Base-by-base conservation (phyloP, 2,113 vertebrate species). In the Myotis lucifugus region DNA sequence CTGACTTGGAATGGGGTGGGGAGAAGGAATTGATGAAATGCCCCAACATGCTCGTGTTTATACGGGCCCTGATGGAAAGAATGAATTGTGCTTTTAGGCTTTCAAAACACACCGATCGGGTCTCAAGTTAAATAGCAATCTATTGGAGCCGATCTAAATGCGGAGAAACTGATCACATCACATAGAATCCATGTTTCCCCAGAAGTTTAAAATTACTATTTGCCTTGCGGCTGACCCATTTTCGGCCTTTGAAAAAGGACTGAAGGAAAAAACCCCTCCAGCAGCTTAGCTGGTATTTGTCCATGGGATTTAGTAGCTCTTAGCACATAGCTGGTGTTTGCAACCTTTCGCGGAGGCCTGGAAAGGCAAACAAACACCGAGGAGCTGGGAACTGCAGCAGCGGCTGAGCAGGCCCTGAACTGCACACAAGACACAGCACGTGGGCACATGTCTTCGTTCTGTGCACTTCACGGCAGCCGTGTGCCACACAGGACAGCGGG, bases 191-290 rank as follows among this genome's bases (percentile, higher is more conserved):
- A 0, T 12, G 50, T 66, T 81, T 90, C 37, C 37, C 73, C 74
- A 18, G 56, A 85, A 66, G 40, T 85, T 89, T 95, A 52, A 40
- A 70, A 59, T 92, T 13, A 79, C 54, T 50, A 3, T 95, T 92
- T 92, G 85, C 72, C 19, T 52, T 21, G 59, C 66, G 48, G 73
- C 10, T 59, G 64, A 72, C 54, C 66, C 21, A 48, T 76, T 91
- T 59, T 52, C 85, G 61, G 25, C 34, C 27, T 85, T 91, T 42
- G 54, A 84, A n/a, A 84, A 73, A 85, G 40, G 52, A 37, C 1
- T 12, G 52, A 56, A 91, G n/a, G 37, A 77, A 29, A 59, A 66
- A 64, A n/a, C 34, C n/a, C n/a, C 66, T 64, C 9, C 34, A 7
- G 67, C 34, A 70, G 32, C n/a, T 48, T 59, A 59, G 67, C 56